phyloP scores from a whole-genome alignment of 2,888 invertebrate species.

The Agrilus mali region DNA sequence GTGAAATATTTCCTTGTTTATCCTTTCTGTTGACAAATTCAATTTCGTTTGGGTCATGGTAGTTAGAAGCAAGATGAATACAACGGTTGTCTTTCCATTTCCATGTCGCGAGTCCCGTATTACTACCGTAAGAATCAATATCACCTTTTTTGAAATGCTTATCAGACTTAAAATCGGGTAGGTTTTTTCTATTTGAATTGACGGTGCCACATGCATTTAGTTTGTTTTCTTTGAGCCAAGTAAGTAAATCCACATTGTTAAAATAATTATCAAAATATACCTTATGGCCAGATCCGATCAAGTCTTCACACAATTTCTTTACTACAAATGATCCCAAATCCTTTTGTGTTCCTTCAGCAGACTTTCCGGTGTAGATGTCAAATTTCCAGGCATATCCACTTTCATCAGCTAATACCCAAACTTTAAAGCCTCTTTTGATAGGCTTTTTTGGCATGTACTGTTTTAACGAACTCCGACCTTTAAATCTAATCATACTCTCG shows the following conservation, averaged over 20 bases:
- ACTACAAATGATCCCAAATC: constrained; percentile 9
- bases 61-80: too few relatives aligned
- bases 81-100: too few relatives aligned
- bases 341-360: constrained; percentile 14
- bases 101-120: too few relatives aligned
- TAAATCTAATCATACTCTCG: constrained; percentile 19
- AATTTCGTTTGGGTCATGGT: too few relatives aligned
- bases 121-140: too few relatives aligned
- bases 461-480: constrained; percentile 13
- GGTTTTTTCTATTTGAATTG: too few relatives aligned
- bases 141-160: too few relatives aligned
- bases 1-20: too few relatives aligned
- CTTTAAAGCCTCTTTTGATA: constrained; percentile 18
- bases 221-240: too few relatives aligned
- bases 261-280: constrained; percentile 20
- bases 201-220: too few relatives aligned
- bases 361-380: constrained; percentile 23
- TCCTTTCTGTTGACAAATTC: too few relatives aligned
- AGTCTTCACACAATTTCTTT: constrained; percentile 5
- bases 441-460: constrained; percentile 17
- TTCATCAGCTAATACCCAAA: constrained; percentile 17
- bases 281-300: constrained; percentile 10
- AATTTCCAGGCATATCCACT: constrained; percentile 18
- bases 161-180: too few relatives aligned
- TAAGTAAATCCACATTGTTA: not conserved